Conservation (phyloP, 1,140 invertebrate genomes). For the Megathymus violae region DNA sequence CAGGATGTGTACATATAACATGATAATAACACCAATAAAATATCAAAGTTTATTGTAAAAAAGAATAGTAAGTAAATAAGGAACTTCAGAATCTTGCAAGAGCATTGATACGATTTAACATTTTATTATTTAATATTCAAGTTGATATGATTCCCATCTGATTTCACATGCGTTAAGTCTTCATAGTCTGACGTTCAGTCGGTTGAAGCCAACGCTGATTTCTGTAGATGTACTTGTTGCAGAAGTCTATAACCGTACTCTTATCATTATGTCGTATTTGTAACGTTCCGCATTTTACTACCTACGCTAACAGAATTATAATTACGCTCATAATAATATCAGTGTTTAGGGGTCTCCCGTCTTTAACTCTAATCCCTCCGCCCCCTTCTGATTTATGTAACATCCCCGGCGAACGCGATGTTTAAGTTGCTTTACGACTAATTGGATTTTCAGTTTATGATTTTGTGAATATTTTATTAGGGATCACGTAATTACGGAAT, state of each 20-base stretch:
- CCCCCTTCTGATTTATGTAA: conserved; percentile 22
- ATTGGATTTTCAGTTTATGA: conserved; percentile 33
- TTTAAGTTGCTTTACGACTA: conserved; percentile 33
- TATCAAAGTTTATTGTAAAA: too few species aligned
- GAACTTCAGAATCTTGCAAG: too few species aligned
- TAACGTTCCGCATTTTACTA: not conserved
- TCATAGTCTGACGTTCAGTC: too few species aligned
- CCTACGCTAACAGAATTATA: conserved; percentile 9
- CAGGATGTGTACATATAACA: too few species aligned
- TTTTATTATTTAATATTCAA: too few species aligned
- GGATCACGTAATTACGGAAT: conserved; percentile 24
- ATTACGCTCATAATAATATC: conserved; percentile 23
- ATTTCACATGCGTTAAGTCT: too few species aligned
- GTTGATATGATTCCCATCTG: too few species aligned
- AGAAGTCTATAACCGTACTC: not conserved
- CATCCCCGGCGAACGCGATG: conserved; percentile 15
- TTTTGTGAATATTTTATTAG: conserved; percentile 35
- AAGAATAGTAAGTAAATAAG: too few species aligned
- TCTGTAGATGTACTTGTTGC: too few species aligned
- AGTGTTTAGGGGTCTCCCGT: conserved; percentile 13
- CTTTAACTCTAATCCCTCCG: conserved; percentile 18
- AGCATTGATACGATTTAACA: too few species aligned
- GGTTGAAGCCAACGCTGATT: too few species aligned
- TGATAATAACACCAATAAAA: too few species aligned
- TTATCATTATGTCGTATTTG: not conserved